Evolutionary conservation across 2,888 invertebrate species (phyloP).

Genomic region (Caenorhabditis becei): DNA sequence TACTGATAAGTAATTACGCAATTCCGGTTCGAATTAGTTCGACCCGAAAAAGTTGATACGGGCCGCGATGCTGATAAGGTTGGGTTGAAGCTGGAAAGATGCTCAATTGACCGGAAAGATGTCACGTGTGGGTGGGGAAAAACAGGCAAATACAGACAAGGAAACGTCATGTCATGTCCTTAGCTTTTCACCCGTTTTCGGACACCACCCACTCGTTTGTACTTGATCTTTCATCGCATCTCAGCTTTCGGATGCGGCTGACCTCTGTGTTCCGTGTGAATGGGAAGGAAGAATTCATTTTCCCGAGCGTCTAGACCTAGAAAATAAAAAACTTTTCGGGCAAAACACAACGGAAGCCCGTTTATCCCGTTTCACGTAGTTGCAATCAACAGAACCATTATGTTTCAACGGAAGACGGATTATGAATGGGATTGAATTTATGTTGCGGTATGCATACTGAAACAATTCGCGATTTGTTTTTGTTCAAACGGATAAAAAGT

Average conservation of each 20-base stretch:
- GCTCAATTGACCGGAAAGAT: constrained; percentile 9
- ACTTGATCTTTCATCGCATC: constrained; percentile 20
- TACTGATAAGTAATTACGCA: constrained; percentile 41
- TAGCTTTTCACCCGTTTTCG: not conserved
- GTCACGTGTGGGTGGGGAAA: constrained; percentile 18
- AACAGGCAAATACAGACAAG: constrained; percentile 13
- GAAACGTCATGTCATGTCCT: constrained; percentile 42
- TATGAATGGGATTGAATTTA: not conserved
- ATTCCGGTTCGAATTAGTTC: constrained; percentile 46
- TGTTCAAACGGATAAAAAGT: too few relatives aligned
- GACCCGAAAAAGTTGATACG: constrained; percentile 25
- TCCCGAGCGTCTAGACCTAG: not conserved
- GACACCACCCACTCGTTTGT: not conserved
- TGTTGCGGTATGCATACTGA: not conserved
- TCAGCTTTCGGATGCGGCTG: constrained; percentile 4
- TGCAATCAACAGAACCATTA: constrained; percentile 18
- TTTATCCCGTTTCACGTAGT: not conserved
- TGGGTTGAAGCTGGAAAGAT: not conserved
- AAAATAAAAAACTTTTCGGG: constrained; percentile 5
- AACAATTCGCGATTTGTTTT: not conserved
- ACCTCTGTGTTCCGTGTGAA: constrained; percentile 14
- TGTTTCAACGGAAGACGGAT: constrained; percentile 29
- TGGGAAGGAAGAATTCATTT: not conserved
- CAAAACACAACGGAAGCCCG: constrained; percentile 12
- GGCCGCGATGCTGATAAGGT: not conserved